These are phyloP conservation scores for Nicator chloris DNA, from an alignment of 2,113 vertebrate species.

Conservation along the genomic window DNA sequence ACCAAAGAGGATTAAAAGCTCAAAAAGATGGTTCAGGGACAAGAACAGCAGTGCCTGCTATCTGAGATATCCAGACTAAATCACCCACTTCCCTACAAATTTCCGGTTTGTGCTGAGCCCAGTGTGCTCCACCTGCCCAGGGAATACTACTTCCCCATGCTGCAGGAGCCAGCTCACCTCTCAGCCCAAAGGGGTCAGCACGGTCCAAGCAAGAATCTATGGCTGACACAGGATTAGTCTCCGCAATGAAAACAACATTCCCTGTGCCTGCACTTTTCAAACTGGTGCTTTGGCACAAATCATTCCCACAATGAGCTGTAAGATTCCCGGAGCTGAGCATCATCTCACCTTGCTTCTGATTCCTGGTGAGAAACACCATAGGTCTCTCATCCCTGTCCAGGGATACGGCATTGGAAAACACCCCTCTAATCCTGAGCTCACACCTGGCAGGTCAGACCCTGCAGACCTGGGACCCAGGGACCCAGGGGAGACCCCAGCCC, in stretches of 20 bases:
- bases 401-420: not conserved
- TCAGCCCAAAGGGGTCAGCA: not conserved
- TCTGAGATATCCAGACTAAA: not conserved
- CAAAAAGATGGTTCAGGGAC: not conserved
- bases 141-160: rapidly evolving
- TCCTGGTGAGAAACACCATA: rapidly evolving
- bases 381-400: not conserved
- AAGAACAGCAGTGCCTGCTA: not conserved
- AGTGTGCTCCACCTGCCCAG: not conserved
- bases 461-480: not conserved
- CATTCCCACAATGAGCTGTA: not conserved
- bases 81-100: not conserved
- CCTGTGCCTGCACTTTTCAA: not conserved
- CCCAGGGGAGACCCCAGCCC: not conserved
- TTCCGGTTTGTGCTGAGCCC: rapidly evolving
- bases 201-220: rapidly evolving
- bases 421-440: rapidly evolving
- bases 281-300: not conserved
- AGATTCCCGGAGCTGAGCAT: not conserved
- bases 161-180: rapidly evolving
- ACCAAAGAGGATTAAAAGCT: not conserved
- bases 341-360: not conserved
- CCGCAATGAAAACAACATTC: not conserved
- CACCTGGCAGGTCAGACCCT: not conserved
- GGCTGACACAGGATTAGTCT: not conserved